Conservation (phyloP, 1,140 invertebrate species). For the Brachionus calyciflorus region DNA sequence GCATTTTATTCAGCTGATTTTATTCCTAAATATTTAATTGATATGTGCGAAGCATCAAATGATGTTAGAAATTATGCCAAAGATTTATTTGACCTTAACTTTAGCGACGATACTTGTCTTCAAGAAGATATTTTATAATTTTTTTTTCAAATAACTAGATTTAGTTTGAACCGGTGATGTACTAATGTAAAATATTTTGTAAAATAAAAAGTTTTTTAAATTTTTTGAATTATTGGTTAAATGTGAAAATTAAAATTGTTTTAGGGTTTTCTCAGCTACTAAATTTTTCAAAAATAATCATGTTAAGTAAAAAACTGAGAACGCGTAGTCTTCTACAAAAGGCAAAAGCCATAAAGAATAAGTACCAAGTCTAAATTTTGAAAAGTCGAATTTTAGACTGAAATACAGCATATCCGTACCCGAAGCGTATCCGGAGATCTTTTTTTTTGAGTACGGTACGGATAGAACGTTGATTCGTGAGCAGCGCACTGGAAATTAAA, state of each 20-base stretch:
- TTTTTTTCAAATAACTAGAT: neutral
- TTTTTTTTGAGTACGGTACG: too few relatives aligned
- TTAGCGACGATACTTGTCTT: neutral
- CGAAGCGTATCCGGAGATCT: too few relatives aligned
- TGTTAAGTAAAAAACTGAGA: neutral
- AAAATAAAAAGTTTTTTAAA: neutral
- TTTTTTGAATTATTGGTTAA: neutral
- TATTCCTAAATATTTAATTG: constrained; percentile 65
- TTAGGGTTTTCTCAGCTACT: neutral
- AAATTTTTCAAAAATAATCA: neutral
- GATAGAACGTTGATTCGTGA: too few relatives aligned
- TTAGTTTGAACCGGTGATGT: too few relatives aligned
- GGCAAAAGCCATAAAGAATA: too few relatives aligned
- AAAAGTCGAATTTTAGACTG: too few relatives aligned
- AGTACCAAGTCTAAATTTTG: too few relatives aligned
- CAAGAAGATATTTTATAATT: neutral
- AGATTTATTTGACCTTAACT: constrained; percentile 56
- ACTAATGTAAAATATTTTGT: too few relatives aligned
- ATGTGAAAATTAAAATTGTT: neutral
- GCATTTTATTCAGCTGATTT: constrained; percentile 69
- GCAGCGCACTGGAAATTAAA: too few relatives aligned
- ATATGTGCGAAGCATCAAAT: constrained; percentile 66
- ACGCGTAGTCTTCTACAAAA: too few relatives aligned
- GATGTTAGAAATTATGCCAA: constrained; percentile 59
- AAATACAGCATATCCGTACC: too few relatives aligned